Percentiles rank a stretch among this genome's conserved stretches.
Evolutionary conservation across 2,888 invertebrate genomes (phyloP).

Genomic region (Nowickia ferox): DNA sequence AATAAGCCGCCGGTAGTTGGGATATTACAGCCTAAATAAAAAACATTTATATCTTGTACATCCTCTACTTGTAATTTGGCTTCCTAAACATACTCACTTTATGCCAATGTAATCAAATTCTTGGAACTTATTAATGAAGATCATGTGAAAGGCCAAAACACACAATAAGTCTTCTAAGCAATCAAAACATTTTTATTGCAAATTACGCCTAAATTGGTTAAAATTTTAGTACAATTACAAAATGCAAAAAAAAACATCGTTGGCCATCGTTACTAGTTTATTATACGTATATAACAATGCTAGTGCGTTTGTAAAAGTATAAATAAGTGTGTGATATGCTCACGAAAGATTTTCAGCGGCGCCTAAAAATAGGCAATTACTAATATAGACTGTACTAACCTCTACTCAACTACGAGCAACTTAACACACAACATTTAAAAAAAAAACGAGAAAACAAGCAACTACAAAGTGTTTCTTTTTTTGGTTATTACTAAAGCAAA

Average conservation of each 20-base stretch:
- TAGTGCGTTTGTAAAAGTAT: not conserved
- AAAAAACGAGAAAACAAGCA: slow-evolving; percentile 2
- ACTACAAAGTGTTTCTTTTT: slow-evolving; percentile 29
- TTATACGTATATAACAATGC: not conserved
- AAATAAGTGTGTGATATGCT: not conserved
- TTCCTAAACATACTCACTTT: too few relatives aligned
- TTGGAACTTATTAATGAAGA: not conserved
- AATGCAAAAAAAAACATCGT: slow-evolving; percentile 15
- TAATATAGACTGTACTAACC: slow-evolving; percentile 69
- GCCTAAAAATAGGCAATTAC: slow-evolving; percentile 70
- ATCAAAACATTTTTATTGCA: slow-evolving; percentile 41
- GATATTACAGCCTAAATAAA: too few relatives aligned
- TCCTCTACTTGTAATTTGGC: too few relatives aligned
- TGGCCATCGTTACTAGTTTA: slow-evolving; percentile 58
- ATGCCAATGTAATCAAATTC: too few relatives aligned
- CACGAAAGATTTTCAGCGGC: slow-evolving; percentile 37
- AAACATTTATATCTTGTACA: too few relatives aligned
- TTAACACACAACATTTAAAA: slow-evolving; percentile 48
- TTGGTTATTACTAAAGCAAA: slow-evolving; percentile 31
- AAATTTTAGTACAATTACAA: not conserved
- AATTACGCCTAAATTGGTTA: slow-evolving; percentile 34
- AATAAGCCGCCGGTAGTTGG: too few relatives aligned
- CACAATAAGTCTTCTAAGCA: not conserved
- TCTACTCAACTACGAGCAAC: slow-evolving; percentile 56
- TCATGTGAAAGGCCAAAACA: too few relatives aligned